These are phyloP conservation scores for Furnarius figulus DNA, from an alignment of 2,113 vertebrate genomes.

Conservation along the genomic window DNA sequence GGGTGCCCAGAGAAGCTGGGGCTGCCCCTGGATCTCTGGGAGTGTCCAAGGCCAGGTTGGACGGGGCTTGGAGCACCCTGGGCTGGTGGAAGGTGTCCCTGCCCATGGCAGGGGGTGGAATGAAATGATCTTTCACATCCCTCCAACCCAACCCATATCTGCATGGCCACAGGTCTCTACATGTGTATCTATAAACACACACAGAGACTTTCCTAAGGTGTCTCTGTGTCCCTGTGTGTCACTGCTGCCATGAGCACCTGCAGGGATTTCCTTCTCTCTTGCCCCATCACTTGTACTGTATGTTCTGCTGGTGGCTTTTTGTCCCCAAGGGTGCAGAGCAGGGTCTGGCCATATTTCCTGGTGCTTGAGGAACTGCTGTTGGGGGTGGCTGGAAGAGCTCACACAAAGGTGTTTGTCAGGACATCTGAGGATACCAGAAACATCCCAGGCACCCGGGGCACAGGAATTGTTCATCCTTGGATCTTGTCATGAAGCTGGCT, in stretches of 20 bases:
- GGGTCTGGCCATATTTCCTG: background rate
- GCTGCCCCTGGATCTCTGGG: background rate
- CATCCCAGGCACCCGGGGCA: background rate
- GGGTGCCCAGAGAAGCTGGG: background rate
- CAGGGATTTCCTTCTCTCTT: background rate
- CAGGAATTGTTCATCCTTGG: background rate
- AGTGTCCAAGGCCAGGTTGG: rapidly evolving
- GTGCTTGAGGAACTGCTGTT: background rate
- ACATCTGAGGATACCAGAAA: background rate
- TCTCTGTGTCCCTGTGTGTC: background rate
- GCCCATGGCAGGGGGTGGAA: background rate
- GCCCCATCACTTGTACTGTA: background rate
- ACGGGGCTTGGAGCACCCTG: rapidly evolving
- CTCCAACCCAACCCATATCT: background rate
- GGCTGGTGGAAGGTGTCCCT: rapidly evolving
- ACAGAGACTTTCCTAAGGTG: background rate
- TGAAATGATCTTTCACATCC: background rate
- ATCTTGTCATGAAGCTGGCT: background rate
- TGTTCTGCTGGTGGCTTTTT: background rate
- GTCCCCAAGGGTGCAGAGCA: background rate
- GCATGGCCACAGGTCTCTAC: background rate
- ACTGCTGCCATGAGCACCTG: background rate
- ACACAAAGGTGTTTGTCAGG: background rate
- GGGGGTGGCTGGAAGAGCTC: background rate
- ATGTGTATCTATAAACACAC: too few relatives aligned